Base-by-base conservation (phyloP, 2,113 vertebrate species). In the Empidonax alnorum region DNA sequence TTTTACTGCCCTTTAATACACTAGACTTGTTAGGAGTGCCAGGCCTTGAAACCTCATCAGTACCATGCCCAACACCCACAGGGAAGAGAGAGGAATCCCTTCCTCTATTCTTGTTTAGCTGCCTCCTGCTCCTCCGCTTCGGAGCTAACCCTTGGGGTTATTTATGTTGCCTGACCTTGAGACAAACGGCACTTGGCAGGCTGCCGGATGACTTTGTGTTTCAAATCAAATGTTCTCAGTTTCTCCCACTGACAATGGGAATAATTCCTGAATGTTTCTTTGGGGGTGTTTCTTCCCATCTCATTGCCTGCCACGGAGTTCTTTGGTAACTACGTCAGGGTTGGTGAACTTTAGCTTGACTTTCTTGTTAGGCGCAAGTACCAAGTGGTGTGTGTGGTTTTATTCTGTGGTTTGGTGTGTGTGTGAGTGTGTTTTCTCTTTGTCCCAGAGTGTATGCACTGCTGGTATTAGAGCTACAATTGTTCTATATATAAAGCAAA, bases 401-500 rank as follows among this genome's bases (percentile, higher is more conserved):
- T 80, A 24, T 90, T 86, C 88, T 89, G 94, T 87, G 83, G 94
- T 96, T 94, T 94, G 53, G 62, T 31, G 71, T 61, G 65, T 82
- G 59, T 89, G 58, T 90, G 44, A 44, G 86, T 90, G 82, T 82
- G 52, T 84, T 95, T 93, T 87, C 84, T 92, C 91, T 94, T 93
- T 93, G 91, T 96, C 91, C 84, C 96, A 90, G 47, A 89, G 65
- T 37, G 80, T 68, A 94, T 94, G 83, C 55, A 44, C 61, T 72
- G 89, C 61, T 92, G 80, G 68, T 94, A 94, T 97, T 94, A 93
- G 86, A 96, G 86, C 80, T 90, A 72, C 77, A 88, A 92, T 96
- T 93, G 93, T 82, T 96, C 92, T 94, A 93, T 79, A 95, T 89
- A 96, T 95, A 93, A 93, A 93, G 93, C 76, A 90, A 94, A 93